phyloP scores from a whole-genome alignment of 2,797 vertebrate species.

The Megalops cyprinoides region DNA sequence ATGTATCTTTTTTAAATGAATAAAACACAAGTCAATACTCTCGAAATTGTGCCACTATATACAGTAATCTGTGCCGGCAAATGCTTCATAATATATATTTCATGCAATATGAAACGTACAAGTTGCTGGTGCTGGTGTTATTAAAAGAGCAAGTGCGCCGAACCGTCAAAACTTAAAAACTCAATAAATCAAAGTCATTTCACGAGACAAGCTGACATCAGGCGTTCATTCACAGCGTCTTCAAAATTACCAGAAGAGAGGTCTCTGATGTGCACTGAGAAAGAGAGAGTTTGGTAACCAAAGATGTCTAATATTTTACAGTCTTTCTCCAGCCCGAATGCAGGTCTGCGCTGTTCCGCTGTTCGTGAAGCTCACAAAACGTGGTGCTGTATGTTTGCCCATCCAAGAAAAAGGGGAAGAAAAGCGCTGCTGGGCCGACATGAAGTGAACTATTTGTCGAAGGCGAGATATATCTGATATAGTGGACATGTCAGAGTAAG shows the following conservation, averaged over 20 bases:
- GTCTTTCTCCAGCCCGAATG: neutral
- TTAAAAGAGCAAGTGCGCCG: constrained; percentile 7
- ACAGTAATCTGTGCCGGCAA: constrained; percentile 1
- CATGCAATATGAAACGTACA: constrained; percentile 18
- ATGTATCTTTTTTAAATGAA: constrained; percentile 27
- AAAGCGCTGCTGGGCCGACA: too few species aligned
- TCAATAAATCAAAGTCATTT: constrained; percentile 18
- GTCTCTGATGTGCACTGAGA: neutral
- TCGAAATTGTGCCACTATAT: constrained; percentile 10
- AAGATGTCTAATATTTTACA: neutral
- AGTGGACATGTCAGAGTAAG: too few species aligned
- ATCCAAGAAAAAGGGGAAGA: too few species aligned
- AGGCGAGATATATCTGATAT: too few species aligned
- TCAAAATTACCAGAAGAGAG: constrained; percentile 2
- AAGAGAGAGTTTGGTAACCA: constrained; percentile 6
- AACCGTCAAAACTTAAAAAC: constrained; percentile 4
- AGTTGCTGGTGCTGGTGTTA: constrained; percentile 13
- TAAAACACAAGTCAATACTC: constrained; percentile 32
- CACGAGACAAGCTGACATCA: neutral
- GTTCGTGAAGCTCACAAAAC: neutral
- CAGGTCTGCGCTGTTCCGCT: neutral
- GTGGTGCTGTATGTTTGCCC: too few species aligned
- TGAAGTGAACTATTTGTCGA: too few species aligned
- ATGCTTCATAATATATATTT: constrained; percentile 23
- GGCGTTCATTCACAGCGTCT: neutral